phyloP scores from a whole-genome alignment of 1,140 invertebrate genomes.

The Rhagoletis pomonella region DNA sequence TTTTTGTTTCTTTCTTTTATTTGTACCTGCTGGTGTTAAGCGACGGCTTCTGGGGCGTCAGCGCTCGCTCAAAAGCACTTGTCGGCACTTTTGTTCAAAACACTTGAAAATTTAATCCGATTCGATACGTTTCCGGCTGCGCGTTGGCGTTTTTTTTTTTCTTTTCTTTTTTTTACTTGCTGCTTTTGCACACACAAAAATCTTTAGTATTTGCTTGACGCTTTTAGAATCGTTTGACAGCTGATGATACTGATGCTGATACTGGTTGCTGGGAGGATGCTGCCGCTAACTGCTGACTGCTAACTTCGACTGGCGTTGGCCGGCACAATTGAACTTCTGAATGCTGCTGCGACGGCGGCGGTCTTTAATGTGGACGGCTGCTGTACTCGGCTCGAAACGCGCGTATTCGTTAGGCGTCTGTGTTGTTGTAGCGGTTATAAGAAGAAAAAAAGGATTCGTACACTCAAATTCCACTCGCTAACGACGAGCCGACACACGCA shows the following conservation, averaged over 20 bases:
- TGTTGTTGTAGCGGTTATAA: not conserved
- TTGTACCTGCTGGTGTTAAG: not conserved
- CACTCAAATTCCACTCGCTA: constrained; percentile 3
- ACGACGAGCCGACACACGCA: constrained; percentile 37
- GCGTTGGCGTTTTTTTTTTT: not conserved
- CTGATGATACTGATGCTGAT: not conserved
- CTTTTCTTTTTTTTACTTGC: not conserved
- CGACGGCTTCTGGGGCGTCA: not conserved
- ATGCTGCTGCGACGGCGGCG: constrained; percentile 35
- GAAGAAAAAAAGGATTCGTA: not conserved
- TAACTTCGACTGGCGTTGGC: constrained; percentile 47
- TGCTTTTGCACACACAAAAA: not conserved
- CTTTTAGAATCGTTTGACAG: not conserved
- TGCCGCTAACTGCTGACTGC: constrained; percentile 49
- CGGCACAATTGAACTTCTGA: constrained; percentile 47
- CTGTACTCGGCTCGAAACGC: not conserved
- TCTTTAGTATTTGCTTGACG: not conserved
- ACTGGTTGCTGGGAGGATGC: constrained; percentile 11
- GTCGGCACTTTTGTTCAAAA: not conserved
- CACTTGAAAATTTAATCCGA: not conserved
- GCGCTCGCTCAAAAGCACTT: not conserved
- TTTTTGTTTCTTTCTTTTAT: not conserved
- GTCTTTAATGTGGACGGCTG: constrained; percentile 29
- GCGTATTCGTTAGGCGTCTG: not conserved
- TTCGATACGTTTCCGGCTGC: not conserved